Percentiles rank a stretch among this genome's conserved stretches.
Evolutionary conservation across 2,113 vertebrate genomes (phyloP).

Genomic region (Sapajus apella): DNA sequence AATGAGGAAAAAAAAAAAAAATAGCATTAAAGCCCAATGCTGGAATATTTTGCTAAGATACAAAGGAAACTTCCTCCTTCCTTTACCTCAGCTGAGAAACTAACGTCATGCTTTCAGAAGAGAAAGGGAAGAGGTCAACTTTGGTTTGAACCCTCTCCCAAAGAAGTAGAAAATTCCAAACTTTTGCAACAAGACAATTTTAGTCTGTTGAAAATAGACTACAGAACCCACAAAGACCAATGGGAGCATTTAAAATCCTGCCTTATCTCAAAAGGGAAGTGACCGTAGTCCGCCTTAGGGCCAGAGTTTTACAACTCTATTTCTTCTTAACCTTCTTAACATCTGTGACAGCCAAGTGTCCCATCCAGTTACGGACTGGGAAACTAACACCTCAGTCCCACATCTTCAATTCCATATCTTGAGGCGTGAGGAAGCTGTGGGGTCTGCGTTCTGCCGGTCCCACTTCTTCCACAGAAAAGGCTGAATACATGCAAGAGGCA

Average conservation of each 20-base stretch:
- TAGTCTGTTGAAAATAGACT: not conserved
- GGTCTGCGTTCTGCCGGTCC: not conserved
- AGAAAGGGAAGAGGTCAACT: not conserved
- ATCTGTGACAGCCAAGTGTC: not conserved
- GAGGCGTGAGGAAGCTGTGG: slow-evolving; percentile 55
- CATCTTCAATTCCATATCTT: slow-evolving; percentile 46
- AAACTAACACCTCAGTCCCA: slow-evolving; percentile 53
- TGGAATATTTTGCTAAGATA: not conserved
- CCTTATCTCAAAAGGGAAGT: not conserved
- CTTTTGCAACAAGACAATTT: not conserved
- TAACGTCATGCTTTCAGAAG: not conserved
- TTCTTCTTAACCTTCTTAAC: slow-evolving; percentile 53
- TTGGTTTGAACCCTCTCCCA: not conserved
- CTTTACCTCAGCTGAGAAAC: not conserved
- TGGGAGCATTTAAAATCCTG: not conserved
- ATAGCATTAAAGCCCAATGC: not conserved
- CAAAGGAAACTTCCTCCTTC: not conserved
- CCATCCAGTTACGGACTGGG: not conserved
- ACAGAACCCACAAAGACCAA: not conserved
- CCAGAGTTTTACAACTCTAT: not conserved
- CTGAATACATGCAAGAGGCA: not conserved
- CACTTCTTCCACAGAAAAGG: not conserved
- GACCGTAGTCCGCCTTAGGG: not conserved
- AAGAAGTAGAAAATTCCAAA: not conserved
- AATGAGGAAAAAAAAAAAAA: too few relatives aligned